Base-by-base conservation (phyloP, 2,888 invertebrate genomes). In the Entomobrya proxima region DNA sequence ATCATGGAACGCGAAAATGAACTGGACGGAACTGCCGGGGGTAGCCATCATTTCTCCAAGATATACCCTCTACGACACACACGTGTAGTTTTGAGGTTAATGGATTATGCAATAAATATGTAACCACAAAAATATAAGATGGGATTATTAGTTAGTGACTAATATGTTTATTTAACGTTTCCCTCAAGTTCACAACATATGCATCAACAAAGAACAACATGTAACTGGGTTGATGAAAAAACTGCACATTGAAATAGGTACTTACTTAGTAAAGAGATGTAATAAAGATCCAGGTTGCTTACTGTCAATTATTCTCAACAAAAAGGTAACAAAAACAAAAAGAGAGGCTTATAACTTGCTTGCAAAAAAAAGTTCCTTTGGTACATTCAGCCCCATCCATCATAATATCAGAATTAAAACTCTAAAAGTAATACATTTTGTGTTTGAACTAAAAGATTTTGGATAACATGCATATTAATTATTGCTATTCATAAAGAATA, bases 111-210 rank as follows among this genome's bases (percentile, higher is more conserved):
- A n/a, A n/a, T n/a, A n/a, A n/a, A n/a, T n/a, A n/a, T n/a, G n/a
- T n/a, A n/a, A n/a, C n/a, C n/a, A n/a, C n/a, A n/a, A n/a, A n/a
- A n/a, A n/a, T n/a, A n/a, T n/a, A n/a, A n/a, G n/a, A n/a, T n/a
- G n/a, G n/a, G n/a, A n/a, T n/a, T n/a, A n/a, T n/a, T 52, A 52
- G 52, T 52, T 52, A 52, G 52, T 52, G 52, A 52, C 52, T 52
- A 52, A 52, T 21, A 4, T 52, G 18, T 52, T 52, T 52, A 52
- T 52, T n/a, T 52, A 52, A 52, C 6, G 52, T 21, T 52, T 52
- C 52, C 52, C 52, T 21, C 52, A 24, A 52, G 52, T 52, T 21
- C 52, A 52, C n/a, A n/a, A n/a, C n/a, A 18, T 52, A 52, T 47
- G 47, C 6, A 21, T 21, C 21, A 52, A 18, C 2, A 21, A 52